Conservation (phyloP, 1,140 invertebrate genomes). For the Drosophila burlai region DNA sequence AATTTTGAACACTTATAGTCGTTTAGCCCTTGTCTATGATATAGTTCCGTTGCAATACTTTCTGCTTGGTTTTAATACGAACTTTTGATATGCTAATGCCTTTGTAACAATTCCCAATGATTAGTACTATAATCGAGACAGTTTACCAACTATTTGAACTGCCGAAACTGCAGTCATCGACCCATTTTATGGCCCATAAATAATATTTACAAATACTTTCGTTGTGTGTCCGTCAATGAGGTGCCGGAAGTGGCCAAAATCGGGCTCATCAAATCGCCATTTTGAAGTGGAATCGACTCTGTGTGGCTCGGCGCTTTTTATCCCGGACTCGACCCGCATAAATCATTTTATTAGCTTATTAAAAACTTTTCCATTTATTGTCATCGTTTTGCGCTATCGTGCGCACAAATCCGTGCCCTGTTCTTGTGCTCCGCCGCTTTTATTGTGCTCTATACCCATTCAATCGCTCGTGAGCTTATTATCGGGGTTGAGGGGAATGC, state of each 20-base stretch:
- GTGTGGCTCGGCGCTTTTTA: constrained; percentile 27
- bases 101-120: constrained; percentile 72
- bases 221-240: constrained; percentile 51
- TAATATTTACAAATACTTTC: constrained; percentile 51
- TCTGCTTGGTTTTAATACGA: constrained; percentile 22
- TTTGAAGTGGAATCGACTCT: constrained; percentile 5
- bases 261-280: constrained; percentile 61
- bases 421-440: constrained; percentile 48
- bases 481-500: constrained; percentile 18
- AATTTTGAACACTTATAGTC: constrained; percentile 64
- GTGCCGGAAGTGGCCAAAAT: constrained; percentile 30
- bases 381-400: constrained; percentile 84
- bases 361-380: constrained; percentile 85
- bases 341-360: constrained; percentile 85
- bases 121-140: constrained; percentile 24
- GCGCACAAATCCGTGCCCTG: constrained; percentile 81
- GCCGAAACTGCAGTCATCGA: constrained; percentile 5
- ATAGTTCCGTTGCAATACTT: constrained; percentile 27
- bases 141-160: constrained; percentile 53
- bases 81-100: constrained; percentile 72
- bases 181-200: constrained; percentile 19
- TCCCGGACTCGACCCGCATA: constrained; percentile 68
- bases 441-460: constrained; percentile 75
- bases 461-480: constrained; percentile 81
- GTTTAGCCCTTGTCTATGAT: constrained; percentile 47